Evolutionary conservation across 2,113 vertebrate genomes (phyloP), one percentile per base, ranked within the genome.

Genomic region (Mastomys coucha): DNA sequence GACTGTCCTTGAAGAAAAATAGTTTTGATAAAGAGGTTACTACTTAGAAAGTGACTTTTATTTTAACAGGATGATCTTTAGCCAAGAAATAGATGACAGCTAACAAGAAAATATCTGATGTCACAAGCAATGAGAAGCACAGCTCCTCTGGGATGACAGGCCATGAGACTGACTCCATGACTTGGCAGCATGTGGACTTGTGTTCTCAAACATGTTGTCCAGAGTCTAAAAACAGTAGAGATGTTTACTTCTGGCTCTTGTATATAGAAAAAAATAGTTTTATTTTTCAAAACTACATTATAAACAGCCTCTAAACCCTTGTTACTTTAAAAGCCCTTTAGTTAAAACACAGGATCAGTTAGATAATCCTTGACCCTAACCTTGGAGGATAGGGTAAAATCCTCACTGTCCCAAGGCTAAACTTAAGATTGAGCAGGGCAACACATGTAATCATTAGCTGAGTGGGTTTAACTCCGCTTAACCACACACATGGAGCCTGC

Each of bases 231-330:
- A 65, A 26, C 76, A 1, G 53, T 56, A 1, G n/a, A 42, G 26
- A 53, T 31, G 60, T 9, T 78, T 28, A 19, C 58, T 75, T 69
- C 76, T 81, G 76, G 86, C 63, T 28, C 49, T 60, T 39, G 33
- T 58, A 56, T 33, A 58, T 13, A n/a, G 24, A 8, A 45, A 45
- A 6, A 24, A 69, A 65, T 19, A 42, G 8, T 81, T 91, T 63
- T 75, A 77, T 81, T 85, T 88, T 88, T 51, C 11, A 82, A 88
- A 63, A 86, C 84, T 93, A 87, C 96, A 93, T 95, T 85, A 49
- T 58, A 45, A 91, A 39, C 31, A 67, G 65, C 65, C 28, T 92
- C 72, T 77, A 67, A 92, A 77, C 11, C 26, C 63, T 42, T 56
- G 72, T 53, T n/a, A 20, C 42, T 60, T 82, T 51, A 91, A 92